Percentiles rank a stretch among this genome's conserved stretches.
Conservation (phyloP, 1,140 invertebrate species). For the Hetaerina americana region DNA sequence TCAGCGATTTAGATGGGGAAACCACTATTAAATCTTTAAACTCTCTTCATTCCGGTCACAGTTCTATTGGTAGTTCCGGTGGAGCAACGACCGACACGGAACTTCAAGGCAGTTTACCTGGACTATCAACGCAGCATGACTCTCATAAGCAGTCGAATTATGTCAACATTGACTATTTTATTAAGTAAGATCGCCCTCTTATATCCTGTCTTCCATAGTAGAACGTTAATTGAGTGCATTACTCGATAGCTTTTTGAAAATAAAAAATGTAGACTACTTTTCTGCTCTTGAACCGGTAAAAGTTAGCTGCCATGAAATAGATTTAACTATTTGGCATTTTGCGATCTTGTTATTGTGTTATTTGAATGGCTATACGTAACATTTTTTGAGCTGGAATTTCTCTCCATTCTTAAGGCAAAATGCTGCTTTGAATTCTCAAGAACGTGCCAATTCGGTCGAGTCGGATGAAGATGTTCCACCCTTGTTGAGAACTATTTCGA, state of each 20-base stretch:
- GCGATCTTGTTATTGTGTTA: conserved; percentile 3
- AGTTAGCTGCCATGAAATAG: too few relatives aligned
- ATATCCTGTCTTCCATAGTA: too few relatives aligned
- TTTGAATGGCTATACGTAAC: conserved; percentile 5
- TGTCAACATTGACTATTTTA: conserved; percentile 81
- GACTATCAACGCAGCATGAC: conserved; percentile 9
- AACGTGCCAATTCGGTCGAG: conserved; percentile 27
- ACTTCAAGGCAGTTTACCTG: conserved; percentile 39
- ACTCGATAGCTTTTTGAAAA: too few relatives aligned
- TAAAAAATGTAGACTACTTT: too few relatives aligned
- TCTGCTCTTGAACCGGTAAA: too few relatives aligned
- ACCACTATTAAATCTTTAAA: conserved; percentile 22
- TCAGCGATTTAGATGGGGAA: conserved; percentile 18
- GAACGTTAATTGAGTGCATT: too few relatives aligned
- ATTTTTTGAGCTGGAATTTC: conserved; percentile 13
- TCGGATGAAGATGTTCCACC: conserved; percentile 29
- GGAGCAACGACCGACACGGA: conserved; percentile 41
- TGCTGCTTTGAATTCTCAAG: conserved; percentile 18
- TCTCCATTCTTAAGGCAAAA: conserved; percentile 10
- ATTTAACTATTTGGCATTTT: not conserved
- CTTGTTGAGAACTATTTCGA: conserved; percentile 25
- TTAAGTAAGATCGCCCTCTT: conserved; percentile 43
- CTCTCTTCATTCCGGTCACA: conserved; percentile 23
- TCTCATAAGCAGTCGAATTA: conserved; percentile 55
- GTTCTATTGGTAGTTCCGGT: conserved; percentile 30